Base-by-base conservation (phyloP, 2,888 invertebrate genomes). In the Archips crataeganus region DNA sequence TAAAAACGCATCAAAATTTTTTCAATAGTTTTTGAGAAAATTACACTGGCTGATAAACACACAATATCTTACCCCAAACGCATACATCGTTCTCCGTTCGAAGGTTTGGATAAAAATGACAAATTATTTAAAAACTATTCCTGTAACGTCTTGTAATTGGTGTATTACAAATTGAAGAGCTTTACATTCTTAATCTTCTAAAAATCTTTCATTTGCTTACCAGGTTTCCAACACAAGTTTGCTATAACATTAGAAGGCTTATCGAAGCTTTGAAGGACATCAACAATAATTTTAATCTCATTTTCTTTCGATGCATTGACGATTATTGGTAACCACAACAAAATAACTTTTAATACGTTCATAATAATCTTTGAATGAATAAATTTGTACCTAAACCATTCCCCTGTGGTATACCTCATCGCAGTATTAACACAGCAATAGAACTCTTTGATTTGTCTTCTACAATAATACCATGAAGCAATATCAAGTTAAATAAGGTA, bases 241-340 rank as follows among this genome's bases (percentile, higher is more conserved):
- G 85, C 85, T 5, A 83, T 71, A 3, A 90, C 80, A 13, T 80
- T 75, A n/a, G 88, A 85, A 5, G 89, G 85, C 76, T 80, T 85
- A 2, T 86, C 76, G 76, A 83, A 86, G 42, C 85, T 85, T 61
- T 80, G 76, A 1, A 88, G 77, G 34, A 91, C 76, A 75, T 90
- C 89, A 11, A 76, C 75, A 60, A 89, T 80, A 85, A 92, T 85
- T 78, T 81, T 76, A 2, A 84, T 67, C 13, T 85, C 82, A 76
- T 82, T 75, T 15, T 63, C n/a, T 69, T 64, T 62, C 11, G 39
- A 42, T 34, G 34, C 42, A 6, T 36, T 9, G 23, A 42, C 42
- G 32, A 4, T 13, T 10, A 61, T 23, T 11, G 61, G 39, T 3
- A 32, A 51, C 51, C 15, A 42, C 4, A 61, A 9, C 2, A 67